phyloP scores from a whole-genome alignment of 92 coral and sea anemone species.

The Actinostola sp. region DNA sequence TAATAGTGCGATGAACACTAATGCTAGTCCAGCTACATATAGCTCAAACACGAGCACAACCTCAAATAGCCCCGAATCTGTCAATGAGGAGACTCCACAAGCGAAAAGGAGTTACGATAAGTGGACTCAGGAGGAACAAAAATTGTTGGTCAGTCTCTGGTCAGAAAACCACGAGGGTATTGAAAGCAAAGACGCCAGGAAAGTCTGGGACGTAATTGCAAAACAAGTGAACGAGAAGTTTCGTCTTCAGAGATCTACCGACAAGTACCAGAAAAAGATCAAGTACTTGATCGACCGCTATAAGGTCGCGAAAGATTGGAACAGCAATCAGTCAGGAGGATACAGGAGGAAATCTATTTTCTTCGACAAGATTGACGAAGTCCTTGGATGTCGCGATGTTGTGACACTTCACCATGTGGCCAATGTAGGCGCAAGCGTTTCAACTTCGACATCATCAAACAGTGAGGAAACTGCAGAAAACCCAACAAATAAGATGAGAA shows the following conservation, averaged over 20 bases:
- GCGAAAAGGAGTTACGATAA: slow-evolving; percentile 35
- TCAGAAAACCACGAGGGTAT: slow-evolving; percentile 28
- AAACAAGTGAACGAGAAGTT: slow-evolving; percentile 43
- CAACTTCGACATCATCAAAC: neutral
- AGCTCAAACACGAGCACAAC: too few species aligned
- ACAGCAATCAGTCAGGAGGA: slow-evolving; percentile 60
- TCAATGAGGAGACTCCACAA: slow-evolving; percentile 26
- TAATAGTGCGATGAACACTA: too few species aligned
- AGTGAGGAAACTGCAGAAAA: neutral
- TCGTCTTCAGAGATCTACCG: slow-evolving; percentile 31
- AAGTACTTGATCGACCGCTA: slow-evolving; percentile 48
- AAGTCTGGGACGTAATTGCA: slow-evolving; percentile 35
- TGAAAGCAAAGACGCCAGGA: slow-evolving; percentile 41
- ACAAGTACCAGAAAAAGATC: slow-evolving; percentile 47
- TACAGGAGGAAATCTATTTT: slow-evolving; percentile 43
- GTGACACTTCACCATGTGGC: slow-evolving; percentile 30
- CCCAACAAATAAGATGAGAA: neutral
- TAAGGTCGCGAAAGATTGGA: slow-evolving; percentile 58
- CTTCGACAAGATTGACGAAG: slow-evolving; percentile 54
- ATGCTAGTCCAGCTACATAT: too few species aligned
- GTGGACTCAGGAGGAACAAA: slow-evolving; percentile 40
- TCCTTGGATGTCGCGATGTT: slow-evolving; percentile 55
- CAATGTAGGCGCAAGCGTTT: slow-evolving; percentile 30
- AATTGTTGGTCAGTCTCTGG: slow-evolving; percentile 46
- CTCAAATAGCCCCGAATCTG: too few species aligned